These are phyloP conservation scores for Ariolimax columbianus DNA, from an alignment of 2,888 invertebrate genomes.

Conservation along the genomic window DNA sequence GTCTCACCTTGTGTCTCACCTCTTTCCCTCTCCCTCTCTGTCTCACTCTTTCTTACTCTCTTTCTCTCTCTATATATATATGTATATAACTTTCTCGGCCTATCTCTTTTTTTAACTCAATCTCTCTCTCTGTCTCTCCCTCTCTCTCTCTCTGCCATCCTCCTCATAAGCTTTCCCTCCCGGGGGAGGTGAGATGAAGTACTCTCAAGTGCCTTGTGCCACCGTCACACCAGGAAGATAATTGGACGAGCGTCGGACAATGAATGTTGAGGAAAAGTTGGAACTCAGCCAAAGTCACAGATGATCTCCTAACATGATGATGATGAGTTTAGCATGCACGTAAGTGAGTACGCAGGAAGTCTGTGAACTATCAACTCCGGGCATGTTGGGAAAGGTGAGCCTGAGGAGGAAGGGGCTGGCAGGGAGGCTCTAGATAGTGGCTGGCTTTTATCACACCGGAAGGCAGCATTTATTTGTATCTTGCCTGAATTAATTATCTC, in stretches of 20 bases:
- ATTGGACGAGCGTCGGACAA: background rate
- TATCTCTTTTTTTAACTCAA: background rate
- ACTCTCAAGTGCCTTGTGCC: background rate
- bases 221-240: background rate
- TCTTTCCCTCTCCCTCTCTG: background rate
- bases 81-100: background rate
- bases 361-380: background rate
- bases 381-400: no score
- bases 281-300: background rate
- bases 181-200: background rate
- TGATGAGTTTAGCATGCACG: background rate
- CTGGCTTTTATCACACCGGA: no score
- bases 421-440: no score
- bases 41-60: background rate
- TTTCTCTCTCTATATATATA: background rate
- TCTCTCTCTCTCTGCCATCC: background rate
- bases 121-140: background rate
- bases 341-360: background rate
- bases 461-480: no score
- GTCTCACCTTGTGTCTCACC: background rate
- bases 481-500: no score
- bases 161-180: background rate
- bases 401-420: no score
- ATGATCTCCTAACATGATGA: background rate
- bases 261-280: no score